Evolutionary conservation across 1,140 invertebrate genomes (phyloP).

Genomic region (Psilanteris sp.): DNA sequence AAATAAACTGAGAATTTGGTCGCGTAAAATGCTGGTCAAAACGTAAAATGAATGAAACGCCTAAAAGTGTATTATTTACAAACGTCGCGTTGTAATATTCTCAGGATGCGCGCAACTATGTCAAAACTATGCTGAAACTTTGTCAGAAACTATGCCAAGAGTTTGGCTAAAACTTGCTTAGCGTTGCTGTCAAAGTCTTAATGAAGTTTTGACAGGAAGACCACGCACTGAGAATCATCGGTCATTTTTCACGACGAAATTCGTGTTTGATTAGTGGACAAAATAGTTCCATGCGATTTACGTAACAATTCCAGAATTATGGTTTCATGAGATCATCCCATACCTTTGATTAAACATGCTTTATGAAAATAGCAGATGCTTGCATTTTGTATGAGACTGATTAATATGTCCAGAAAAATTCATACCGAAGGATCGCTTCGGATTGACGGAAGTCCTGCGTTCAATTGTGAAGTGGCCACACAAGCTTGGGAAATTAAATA

Average conservation of each 20-base stretch:
- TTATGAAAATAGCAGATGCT: neutral
- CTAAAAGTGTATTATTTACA: no score
- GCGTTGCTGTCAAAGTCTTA: constrained; percentile 14
- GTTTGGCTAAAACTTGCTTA: constrained; percentile 2
- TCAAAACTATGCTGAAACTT: constrained; percentile 26
- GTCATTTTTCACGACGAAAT: no score
- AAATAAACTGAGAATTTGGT: constrained; percentile 11
- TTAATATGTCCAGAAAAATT: no score
- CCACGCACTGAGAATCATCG: no score
- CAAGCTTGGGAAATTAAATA: no score
- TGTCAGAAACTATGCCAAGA: constrained; percentile 13
- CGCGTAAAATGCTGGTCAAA: no score
- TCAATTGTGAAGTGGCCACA: no score
- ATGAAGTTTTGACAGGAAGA: constrained; percentile 12
- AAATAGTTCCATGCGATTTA: constrained; percentile 7
- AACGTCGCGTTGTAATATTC: constrained; percentile 5
- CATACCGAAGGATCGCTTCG: no score
- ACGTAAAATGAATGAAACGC: no score
- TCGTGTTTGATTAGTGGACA: no score
- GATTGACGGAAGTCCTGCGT: no score
- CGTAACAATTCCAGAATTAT: constrained; percentile 2
- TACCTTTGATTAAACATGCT: constrained; percentile 3
- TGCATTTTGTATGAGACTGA: no score
- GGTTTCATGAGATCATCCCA: constrained; percentile 14
- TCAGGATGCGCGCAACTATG: constrained; percentile 18